These are phyloP conservation scores for Stichopus horrens DNA, from an alignment of 53 echinoderm and acorn worm genomes.

Conservation along the genomic window DNA sequence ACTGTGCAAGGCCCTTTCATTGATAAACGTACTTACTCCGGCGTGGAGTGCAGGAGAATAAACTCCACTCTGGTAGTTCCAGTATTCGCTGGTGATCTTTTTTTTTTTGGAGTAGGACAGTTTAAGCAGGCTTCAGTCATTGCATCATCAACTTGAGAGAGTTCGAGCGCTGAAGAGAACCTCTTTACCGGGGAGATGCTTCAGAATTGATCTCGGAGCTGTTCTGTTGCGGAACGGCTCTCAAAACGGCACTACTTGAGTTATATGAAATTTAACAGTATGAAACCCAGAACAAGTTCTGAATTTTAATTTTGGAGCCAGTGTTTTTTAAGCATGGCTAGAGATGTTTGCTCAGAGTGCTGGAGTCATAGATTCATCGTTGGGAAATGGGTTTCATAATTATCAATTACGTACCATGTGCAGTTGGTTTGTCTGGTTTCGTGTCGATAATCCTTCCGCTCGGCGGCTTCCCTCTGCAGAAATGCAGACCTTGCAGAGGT, in stretches of 20 bases:
- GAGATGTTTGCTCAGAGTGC: background rate
- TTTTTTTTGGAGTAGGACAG: background rate
- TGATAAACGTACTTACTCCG: background rate
- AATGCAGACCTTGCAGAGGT: too few relatives aligned
- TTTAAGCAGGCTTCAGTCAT: slow-evolving; percentile 1
- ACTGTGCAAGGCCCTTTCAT: background rate
- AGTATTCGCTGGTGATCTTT: background rate
- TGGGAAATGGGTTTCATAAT: background rate
- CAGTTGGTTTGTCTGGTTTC: background rate
- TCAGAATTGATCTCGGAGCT: slow-evolving; percentile 11
- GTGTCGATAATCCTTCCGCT: too few relatives aligned
- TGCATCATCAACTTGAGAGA: slow-evolving; percentile 3
- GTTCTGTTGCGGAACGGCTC: background rate
- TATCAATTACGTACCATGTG: background rate
- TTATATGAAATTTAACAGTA: background rate
- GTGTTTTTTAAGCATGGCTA: background rate
- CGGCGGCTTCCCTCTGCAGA: too few relatives aligned
- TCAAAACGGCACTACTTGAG: background rate
- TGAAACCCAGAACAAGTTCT: background rate
- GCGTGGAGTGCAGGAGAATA: background rate
- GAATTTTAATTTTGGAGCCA: background rate
- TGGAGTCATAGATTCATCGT: background rate
- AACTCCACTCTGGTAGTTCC: background rate
- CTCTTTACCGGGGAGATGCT: background rate
- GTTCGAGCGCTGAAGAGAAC: background rate